Evolutionary conservation across 2,113 vertebrate genomes (phyloP), one percentile per base, ranked within the genome.

Genomic region (Solenodon paradoxus): DNA sequence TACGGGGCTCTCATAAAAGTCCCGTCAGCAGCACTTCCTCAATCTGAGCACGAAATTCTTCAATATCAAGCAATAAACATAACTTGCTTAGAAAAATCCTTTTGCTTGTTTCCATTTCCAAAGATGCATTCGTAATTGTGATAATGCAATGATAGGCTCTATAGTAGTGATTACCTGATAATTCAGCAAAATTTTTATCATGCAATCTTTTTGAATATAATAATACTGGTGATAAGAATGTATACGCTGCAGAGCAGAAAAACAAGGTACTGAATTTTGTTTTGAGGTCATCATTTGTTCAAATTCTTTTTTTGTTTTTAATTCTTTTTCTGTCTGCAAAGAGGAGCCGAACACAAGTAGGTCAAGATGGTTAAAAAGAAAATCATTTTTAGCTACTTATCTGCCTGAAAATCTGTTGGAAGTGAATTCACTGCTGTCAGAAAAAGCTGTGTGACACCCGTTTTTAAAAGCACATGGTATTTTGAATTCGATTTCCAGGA

Each of bases 311-410:
- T 42, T 79, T 89, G n/a, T 88, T 51, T 71, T 68, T 68, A 17
- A 26, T 69, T 69, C 28, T 19, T 49, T 38, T 42, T 40, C 47
- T 94, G 64, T n/a, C 11, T n/a, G 9, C 38, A 88, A 85, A 78
- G 55, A 90, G 32, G 13, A 85, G 24, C 59, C 85, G 88, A 95
- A 55, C 61, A 64, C 55, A 94, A 96, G 11, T 78, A 95, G 91
- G 59, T 90, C 93, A 96, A 88, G 49, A 85, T 47, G 59, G 75
- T 85, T 92, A 88, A 84, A 94, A 74, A 84, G 49, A 74, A 95
- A 94, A 66, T 68, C 8, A 59, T 77, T 92, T 90, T 85, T 68
- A 88, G 72, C 63, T 66, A 91, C 47, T 95, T 92, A 87, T 57
- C 38, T 85, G 51, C 49, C 53, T 89, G 71, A 59, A 81, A 79